Percentiles rank a stretch among this genome's conserved stretches.
Conservation (phyloP, 2,113 vertebrate genomes). For the Upupa epops region DNA sequence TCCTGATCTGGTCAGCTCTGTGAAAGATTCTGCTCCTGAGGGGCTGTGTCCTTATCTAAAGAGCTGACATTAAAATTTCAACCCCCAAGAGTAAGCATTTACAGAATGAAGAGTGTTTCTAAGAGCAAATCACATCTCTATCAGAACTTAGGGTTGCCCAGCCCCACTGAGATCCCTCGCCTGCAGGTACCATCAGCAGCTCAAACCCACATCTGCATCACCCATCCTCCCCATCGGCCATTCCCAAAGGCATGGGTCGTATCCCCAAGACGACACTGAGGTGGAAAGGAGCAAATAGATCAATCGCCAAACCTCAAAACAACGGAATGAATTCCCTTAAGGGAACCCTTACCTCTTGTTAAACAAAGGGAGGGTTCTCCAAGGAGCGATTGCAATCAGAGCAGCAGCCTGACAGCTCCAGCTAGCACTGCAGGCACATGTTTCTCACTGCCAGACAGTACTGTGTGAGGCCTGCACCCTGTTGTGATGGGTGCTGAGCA, state of each 20-base stretch:
- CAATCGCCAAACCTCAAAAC: background rate
- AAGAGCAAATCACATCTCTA: background rate
- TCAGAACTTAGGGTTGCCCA: background rate
- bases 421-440: background rate
- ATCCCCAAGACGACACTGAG: background rate
- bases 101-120: background rate
- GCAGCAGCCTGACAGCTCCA: background rate
- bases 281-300: background rate
- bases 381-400: background rate
- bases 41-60: background rate
- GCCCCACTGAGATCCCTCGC: background rate
- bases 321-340: background rate
- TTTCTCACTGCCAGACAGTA: background rate
- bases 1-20: background rate
- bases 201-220: background rate
- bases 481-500: background rate
- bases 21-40: background rate
- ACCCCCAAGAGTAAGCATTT: background rate
- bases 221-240: background rate
- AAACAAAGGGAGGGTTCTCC: background rate
- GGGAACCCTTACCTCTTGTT: background rate
- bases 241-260: fast-evolving
- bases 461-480: background rate
- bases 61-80: background rate
- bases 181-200: background rate